Percentiles rank a stretch among this genome's conserved stretches.
Conservation (phyloP, 2,888 invertebrate species). For the Cephus pulcher region DNA sequence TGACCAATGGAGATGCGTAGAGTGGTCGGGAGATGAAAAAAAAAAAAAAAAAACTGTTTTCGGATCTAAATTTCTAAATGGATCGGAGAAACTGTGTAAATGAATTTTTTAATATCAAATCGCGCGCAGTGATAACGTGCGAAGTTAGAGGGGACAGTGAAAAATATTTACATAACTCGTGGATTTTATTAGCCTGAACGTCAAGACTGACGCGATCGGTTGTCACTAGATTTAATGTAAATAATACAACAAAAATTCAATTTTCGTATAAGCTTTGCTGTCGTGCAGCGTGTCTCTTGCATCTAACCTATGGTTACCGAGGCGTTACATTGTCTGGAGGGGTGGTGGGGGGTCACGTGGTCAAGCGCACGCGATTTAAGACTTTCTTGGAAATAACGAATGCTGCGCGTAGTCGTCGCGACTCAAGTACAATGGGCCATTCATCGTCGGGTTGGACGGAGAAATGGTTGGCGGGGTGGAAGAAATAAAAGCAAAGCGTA, state of each 20-base stretch:
- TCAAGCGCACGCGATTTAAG: background rate
- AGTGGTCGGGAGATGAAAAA: too few relatives aligned
- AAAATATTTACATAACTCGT: too few relatives aligned
- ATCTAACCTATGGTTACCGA: background rate
- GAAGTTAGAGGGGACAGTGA: accelerated
- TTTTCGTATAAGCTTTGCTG: background rate
- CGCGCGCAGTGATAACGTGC: too few relatives aligned
- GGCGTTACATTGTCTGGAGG: background rate
- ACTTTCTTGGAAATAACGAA: slow-evolving; percentile 10
- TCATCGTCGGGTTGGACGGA: background rate
- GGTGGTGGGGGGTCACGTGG: background rate
- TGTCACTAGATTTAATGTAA: background rate
- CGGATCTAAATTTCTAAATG: background rate
- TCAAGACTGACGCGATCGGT: background rate
- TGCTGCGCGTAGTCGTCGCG: background rate
- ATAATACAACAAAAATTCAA: background rate
- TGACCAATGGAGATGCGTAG: accelerated
- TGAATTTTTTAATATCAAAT: background rate
- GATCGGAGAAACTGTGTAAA: background rate
- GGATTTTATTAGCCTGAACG: background rate
- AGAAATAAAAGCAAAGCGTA: background rate
- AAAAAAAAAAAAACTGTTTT: too few relatives aligned
- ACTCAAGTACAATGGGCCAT: slow-evolving; percentile 7
- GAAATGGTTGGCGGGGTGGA: background rate
- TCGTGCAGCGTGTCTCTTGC: too few relatives aligned